A percentile compares a stretch with the other conserved stretches of the same genome.
These are phyloP conservation scores for Myripristis murdjan DNA, from an alignment of 2,797 vertebrate species.

Conservation along the genomic window DNA sequence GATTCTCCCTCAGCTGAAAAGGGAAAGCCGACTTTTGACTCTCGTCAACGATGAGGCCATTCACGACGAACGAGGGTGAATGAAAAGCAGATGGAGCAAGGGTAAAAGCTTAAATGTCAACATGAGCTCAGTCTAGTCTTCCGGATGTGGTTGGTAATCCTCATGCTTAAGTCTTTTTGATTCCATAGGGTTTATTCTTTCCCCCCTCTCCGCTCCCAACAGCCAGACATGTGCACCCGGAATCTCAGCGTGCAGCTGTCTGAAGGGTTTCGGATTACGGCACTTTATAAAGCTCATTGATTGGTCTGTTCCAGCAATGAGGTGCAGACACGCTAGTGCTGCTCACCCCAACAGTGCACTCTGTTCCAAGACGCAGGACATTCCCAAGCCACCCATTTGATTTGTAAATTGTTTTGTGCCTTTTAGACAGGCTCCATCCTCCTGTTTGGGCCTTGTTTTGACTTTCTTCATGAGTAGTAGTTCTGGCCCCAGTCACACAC, in stretches of 20 bases:
- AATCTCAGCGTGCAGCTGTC: constrained; percentile 4
- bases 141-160: constrained; percentile 75
- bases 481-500: constrained; percentile 20
- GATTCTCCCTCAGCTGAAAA: constrained; percentile 55
- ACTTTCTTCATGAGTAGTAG: constrained; percentile 2
- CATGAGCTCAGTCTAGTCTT: constrained; percentile 73
- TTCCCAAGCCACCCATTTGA: constrained; percentile 3
- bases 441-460: constrained; percentile 6
- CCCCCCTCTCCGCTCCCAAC: constrained; percentile 39
- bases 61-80: constrained; percentile 57
- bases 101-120: constrained; percentile 69
- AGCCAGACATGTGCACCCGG: constrained; percentile 40
- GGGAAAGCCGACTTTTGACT: constrained; percentile 55
- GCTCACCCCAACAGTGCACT: background rate
- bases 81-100: constrained; percentile 74
- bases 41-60: constrained; percentile 52
- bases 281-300: constrained; percentile 40
- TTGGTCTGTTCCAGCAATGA: constrained; percentile 44
- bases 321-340: constrained; percentile 39
- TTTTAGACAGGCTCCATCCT: constrained; percentile 29
- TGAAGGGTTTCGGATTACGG: constrained; percentile 38
- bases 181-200: constrained; percentile 43
- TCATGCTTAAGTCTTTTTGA: constrained; percentile 58
- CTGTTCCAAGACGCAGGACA: constrained; percentile 42
- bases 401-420: constrained; percentile 36